phyloP scores from a whole-genome alignment of 1,140 invertebrate species.

The Cyclargus thomasi region DNA sequence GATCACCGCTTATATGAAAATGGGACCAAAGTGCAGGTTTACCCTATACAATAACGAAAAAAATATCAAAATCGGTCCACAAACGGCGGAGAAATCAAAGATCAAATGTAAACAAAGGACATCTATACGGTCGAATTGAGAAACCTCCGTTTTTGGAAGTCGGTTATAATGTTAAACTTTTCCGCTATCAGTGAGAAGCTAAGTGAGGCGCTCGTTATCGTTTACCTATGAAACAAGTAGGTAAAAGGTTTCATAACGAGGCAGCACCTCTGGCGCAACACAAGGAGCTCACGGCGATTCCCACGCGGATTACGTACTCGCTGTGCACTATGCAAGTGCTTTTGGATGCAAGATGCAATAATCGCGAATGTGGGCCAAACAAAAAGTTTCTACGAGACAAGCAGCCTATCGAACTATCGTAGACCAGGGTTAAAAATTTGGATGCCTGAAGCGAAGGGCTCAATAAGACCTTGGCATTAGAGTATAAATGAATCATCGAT shows the following conservation, averaged over 20 bases:
- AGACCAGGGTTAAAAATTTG: too few species aligned
- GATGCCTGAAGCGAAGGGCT: too few species aligned
- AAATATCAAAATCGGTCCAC: too few species aligned
- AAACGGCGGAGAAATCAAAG: too few species aligned
- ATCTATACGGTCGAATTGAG: too few species aligned
- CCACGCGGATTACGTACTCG: conserved; percentile 65
- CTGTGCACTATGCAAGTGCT: conserved; percentile 43
- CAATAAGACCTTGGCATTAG: too few species aligned
- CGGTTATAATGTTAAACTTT: neutral
- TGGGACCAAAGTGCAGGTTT: too few species aligned
- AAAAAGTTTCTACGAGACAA: conserved; percentile 11
- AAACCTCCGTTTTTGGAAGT: too few species aligned
- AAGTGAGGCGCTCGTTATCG: neutral
- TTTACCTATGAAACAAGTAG: neutral
- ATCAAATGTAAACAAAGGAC: too few species aligned
- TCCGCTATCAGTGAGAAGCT: neutral
- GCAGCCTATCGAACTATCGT: neutral
- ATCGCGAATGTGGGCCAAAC: conserved; percentile 44
- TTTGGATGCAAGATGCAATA: conserved; percentile 46
- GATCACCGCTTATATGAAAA: too few species aligned
- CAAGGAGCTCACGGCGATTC: conserved; percentile 45
- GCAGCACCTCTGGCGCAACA: conserved; percentile 49
- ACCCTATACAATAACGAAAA: too few species aligned
- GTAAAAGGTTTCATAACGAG: conserved; percentile 45
- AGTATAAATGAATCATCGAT: neutral